A percentile compares a stretch with the other conserved stretches of the same genome.
These are phyloP conservation scores for Notolabrus celidotus DNA, from an alignment of 2,797 vertebrate species.

Conservation along the genomic window DNA sequence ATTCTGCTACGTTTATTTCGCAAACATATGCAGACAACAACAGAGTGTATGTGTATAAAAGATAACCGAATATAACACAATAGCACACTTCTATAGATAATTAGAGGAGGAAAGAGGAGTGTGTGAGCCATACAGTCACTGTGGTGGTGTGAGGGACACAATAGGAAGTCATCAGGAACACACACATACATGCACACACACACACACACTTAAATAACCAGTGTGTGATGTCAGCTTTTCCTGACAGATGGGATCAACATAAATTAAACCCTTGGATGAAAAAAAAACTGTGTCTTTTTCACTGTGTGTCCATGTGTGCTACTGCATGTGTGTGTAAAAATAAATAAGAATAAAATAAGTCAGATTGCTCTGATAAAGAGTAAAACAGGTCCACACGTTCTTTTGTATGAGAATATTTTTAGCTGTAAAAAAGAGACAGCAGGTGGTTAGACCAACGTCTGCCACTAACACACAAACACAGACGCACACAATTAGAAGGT, in stretches of 20 bases:
- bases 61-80: constrained; percentile 17
- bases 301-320: constrained; percentile 9
- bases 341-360: background rate
- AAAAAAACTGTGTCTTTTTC: background rate
- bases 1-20: constrained; percentile 17
- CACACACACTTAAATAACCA: constrained; percentile 49
- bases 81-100: constrained; percentile 13
- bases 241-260: constrained; percentile 69
- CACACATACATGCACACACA: constrained; percentile 1
- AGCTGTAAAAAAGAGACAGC: constrained; percentile 11
- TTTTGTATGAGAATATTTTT: background rate
- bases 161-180: constrained; percentile 38
- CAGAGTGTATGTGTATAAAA: constrained; percentile 8
- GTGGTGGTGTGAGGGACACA: constrained; percentile 41
- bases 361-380: background rate
- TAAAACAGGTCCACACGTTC: constrained; percentile 4
- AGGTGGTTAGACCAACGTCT: background rate
- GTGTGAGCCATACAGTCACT: constrained; percentile 35
- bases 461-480: background rate
- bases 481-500: background rate
- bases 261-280: constrained; percentile 50
- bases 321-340: background rate
- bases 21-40: constrained; percentile 3
- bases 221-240: constrained; percentile 70
- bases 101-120: constrained; percentile 11